These are phyloP conservation scores for Melanotus villosus DNA, from an alignment of 2,888 invertebrate species.

Conservation along the genomic window DNA sequence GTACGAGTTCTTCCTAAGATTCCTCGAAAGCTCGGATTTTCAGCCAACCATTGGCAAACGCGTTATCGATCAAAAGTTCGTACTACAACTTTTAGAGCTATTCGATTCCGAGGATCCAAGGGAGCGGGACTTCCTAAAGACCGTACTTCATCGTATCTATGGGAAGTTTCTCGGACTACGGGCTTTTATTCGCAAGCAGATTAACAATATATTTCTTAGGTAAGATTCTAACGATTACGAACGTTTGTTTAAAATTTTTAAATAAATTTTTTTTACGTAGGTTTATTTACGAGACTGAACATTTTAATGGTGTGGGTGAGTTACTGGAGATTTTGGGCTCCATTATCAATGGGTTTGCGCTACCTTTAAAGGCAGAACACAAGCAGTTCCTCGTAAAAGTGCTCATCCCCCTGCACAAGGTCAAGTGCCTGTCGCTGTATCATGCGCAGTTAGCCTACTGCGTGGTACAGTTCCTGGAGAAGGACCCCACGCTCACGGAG, in stretches of 20 bases:
- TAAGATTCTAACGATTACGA: conserved; percentile 63
- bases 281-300: conserved; percentile 99
- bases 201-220: conserved; percentile 96
- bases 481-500: conserved; percentile 95
- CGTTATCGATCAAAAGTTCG: conserved; percentile 98
- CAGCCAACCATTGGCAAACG: conserved; percentile 89
- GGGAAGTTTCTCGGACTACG: conserved; percentile 96
- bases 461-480: conserved; percentile 98
- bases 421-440: conserved; percentile 95
- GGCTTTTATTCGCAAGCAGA: conserved; percentile 97
- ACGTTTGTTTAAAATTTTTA: neutral
- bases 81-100: conserved; percentile 92
- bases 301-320: conserved; percentile 99
- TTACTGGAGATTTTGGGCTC: conserved; percentile 98
- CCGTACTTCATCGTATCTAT: conserved; percentile 97
- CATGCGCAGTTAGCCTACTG: conserved; percentile 99
- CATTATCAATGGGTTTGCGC: conserved; percentile 99
- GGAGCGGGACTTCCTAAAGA: conserved; percentile 97
- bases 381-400: conserved; percentile 97
- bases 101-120: conserved; percentile 98
- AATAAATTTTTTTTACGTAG: conserved; percentile 76
- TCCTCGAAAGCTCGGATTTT: conserved; percentile 98
- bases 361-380: conserved; percentile 98
- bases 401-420: conserved; percentile 96
- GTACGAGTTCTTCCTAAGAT: conserved; percentile 98